These are phyloP conservation scores for Porites rus DNA, from an alignment of 92 coral and sea anemone species.

Conservation along the genomic window DNA sequence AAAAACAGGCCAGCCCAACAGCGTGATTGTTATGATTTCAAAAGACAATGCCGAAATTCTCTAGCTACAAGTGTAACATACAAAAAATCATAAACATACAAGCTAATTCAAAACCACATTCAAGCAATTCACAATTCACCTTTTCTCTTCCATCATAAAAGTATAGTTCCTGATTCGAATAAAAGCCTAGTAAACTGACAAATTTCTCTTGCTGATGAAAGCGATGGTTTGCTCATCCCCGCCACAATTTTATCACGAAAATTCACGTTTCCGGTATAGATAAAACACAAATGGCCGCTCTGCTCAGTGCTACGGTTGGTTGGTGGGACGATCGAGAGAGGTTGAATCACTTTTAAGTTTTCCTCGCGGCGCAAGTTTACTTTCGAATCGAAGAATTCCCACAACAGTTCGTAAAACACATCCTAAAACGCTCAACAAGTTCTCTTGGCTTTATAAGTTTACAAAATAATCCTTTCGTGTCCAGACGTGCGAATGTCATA, in stretches of 20 bases:
- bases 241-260: constrained; percentile 24
- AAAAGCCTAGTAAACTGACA: constrained; percentile 31
- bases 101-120: background rate
- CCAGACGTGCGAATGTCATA: constrained; percentile 10
- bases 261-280: constrained; percentile 38
- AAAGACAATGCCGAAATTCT: constrained; percentile 43
- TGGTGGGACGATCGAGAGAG: background rate
- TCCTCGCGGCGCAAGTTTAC: background rate
- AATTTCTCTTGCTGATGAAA: constrained; percentile 25
- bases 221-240: constrained; percentile 39
- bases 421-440: constrained; percentile 4
- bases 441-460: background rate
- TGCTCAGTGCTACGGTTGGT: background rate
- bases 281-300: constrained; percentile 15
- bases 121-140: constrained; percentile 34
- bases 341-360: background rate
- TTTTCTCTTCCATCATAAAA: constrained; percentile 25
- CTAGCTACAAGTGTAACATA: constrained; percentile 28
- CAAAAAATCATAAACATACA: background rate
- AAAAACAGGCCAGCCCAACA: constrained; percentile 27
- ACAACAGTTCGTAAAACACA: background rate
- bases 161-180: background rate
- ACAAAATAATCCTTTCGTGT: background rate
- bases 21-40: constrained; percentile 40
- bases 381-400: background rate